Percentiles rank a stretch among this genome's conserved stretches.
Evolutionary conservation across 1,140 invertebrate genomes (phyloP).

Genomic region (Diorhabda sublineata): DNA sequence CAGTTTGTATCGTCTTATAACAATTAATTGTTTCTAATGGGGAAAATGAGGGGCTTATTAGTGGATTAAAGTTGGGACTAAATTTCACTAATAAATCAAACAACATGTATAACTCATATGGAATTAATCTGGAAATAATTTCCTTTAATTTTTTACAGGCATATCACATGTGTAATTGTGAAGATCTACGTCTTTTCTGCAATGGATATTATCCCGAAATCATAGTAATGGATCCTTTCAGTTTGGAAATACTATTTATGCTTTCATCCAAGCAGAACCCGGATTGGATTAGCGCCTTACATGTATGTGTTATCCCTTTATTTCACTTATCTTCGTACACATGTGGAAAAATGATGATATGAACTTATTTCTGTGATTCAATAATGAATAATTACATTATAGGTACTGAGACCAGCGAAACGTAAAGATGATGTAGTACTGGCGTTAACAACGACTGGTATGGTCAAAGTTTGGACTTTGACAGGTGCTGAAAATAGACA

Average conservation of each 20-base stretch:
- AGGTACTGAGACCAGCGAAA: slow-evolving; percentile 78
- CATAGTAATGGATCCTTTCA: slow-evolving; percentile 93
- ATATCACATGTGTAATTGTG: slow-evolving; percentile 75
- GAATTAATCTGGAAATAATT: too few species aligned
- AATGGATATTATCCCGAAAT: slow-evolving; percentile 98
- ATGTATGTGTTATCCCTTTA: slow-evolving; percentile 56
- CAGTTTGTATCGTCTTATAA: too few species aligned
- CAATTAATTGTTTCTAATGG: too few species aligned
- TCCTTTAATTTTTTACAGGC: slow-evolving; percentile 53
- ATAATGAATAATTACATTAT: slow-evolving; percentile 3
- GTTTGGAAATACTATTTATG: slow-evolving; percentile 86
- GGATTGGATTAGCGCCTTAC: slow-evolving; percentile 96
- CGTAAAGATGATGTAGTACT: slow-evolving; percentile 94
- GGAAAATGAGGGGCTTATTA: too few species aligned
- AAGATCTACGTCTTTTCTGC: slow-evolving; percentile 82
- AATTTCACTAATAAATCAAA: too few species aligned
- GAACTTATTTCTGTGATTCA: too few species aligned
- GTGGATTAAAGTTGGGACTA: too few species aligned
- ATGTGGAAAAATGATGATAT: too few species aligned
- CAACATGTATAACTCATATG: too few species aligned
- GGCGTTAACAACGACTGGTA: slow-evolving; percentile 92
- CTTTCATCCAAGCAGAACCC: slow-evolving; percentile 94
- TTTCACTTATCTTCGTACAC: neutral
- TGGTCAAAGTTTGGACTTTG: slow-evolving; percentile 97
- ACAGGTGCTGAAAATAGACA: slow-evolving; percentile 82